Evolutionary conservation across 2,797 vertebrate species (phyloP), one percentile per base, ranked within the genome.

Genomic region (Lophotriccus pileatus): DNA sequence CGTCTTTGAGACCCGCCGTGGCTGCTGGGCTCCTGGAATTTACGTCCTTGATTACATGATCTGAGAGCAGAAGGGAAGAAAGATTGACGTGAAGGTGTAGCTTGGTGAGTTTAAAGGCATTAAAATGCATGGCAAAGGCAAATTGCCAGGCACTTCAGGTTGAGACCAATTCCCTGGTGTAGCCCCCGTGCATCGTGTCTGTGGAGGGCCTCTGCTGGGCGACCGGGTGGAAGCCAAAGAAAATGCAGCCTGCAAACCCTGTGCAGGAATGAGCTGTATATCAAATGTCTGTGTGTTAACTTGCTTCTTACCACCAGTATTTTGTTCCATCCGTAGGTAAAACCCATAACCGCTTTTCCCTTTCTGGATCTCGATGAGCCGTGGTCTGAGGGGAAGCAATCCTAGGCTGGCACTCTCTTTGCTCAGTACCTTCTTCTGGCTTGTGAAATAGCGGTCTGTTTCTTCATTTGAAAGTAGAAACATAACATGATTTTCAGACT

Each of bases 271-370:
- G 63, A 67, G 20, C 10, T 36, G 9, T 34, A 22, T 24, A 36
- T 41, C 1, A 1, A 9, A 30, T 47, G 7, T 8, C 30, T 58
- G 36, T 32, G 14, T 78, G 75, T 66, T 78, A 37, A 34, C 25
- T 85, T 60, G 14, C 22, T 60, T 75, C 96, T 97, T 95, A 98
- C 98, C 98, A 91, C 94, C 95, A 17, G 85, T 84, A 4, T 79
- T 97, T 34, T 97, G 91, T 81, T 98, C 94, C 49, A 96, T 96
- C 70, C 28, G 98, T 70, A 99, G 98, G n/a, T 98, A 97, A 95
- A 99, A 99, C 14, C 99, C 99, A 4, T 99, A 99, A 84, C 99
- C 99, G 0, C 97, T 89, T 7, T 97, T 53, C 32, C 97, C 98
- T 93, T 98, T 99, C 76, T 94, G 97, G 78, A 99, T 97, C 63